Evolutionary conservation across 1,140 invertebrate genomes (phyloP).

Genomic region (Tribolium madens): DNA sequence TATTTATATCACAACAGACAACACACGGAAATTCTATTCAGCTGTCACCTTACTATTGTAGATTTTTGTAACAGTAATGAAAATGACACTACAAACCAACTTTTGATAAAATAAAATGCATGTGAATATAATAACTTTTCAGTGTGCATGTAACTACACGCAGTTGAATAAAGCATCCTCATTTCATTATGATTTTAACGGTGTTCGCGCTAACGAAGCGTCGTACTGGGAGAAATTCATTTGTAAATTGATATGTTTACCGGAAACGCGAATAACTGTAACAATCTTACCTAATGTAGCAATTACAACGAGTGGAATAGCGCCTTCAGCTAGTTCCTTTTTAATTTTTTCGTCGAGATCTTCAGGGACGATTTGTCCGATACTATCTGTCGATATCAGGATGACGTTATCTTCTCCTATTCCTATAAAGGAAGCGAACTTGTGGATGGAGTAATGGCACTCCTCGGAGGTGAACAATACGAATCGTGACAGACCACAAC

Average conservation of each 20-base stretch:
- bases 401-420: constrained; percentile 66
- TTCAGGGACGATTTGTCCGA: constrained; percentile 71
- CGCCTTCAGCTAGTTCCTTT: constrained; percentile 65
- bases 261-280: constrained; percentile 2
- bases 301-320: constrained; percentile 71
- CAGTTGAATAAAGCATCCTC: neutral
- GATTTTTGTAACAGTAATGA: neutral
- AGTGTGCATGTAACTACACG: neutral
- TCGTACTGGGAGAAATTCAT: neutral
- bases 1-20: neutral
- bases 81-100: neutral
- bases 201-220: neutral
- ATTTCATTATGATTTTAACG: neutral
- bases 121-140: constrained; percentile 12
- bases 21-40: constrained; percentile 3
- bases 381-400: constrained; percentile 62
- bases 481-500: constrained; percentile 60
- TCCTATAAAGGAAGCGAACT: constrained; percentile 68
- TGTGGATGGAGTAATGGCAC: constrained; percentile 79
- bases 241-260: constrained; percentile 20
- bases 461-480: constrained; percentile 71
- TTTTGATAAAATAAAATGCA: constrained; percentile 19
- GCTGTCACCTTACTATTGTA: constrained; percentile 20
- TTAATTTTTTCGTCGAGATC: constrained; percentile 70
- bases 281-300: constrained; percentile 72